phyloP scores from a whole-genome alignment of 2,113 vertebrate species.

The Corythoichthys haematopterus region DNA sequence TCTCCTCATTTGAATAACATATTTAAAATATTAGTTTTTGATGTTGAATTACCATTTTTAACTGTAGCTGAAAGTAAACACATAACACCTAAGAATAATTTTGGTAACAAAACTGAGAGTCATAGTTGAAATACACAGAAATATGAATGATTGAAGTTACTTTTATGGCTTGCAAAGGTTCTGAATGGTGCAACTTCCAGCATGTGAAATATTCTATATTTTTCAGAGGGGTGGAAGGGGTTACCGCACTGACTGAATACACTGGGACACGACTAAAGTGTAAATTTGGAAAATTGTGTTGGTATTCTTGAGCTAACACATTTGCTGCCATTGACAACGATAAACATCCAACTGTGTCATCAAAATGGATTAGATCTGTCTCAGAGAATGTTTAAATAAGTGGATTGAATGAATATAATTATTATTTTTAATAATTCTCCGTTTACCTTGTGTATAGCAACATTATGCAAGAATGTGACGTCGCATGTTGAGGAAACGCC shows the following conservation, averaged over 20 bases:
- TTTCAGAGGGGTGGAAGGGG: not conserved
- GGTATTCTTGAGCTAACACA: too few species aligned
- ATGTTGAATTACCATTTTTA: too few species aligned
- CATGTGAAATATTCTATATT: not conserved
- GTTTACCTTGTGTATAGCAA: not conserved
- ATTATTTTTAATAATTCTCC: not conserved
- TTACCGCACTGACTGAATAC: too few species aligned
- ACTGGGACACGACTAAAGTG: not conserved
- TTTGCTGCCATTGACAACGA: too few species aligned
- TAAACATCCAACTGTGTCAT: too few species aligned
- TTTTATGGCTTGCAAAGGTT: not conserved
- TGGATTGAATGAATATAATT: too few species aligned
- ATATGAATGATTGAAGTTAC: not conserved
- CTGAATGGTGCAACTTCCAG: not conserved
- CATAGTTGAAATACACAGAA: not conserved
- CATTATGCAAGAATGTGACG: constrained; percentile 45
- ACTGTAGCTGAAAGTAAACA: too few species aligned
- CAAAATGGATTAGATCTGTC: too few species aligned
- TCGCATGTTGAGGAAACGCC: constrained; percentile 9
- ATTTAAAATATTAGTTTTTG: too few species aligned
- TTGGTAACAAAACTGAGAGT: not conserved
- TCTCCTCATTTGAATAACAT: too few species aligned
- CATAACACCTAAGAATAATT: not conserved
- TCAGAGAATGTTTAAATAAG: too few species aligned
- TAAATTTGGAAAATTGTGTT: not conserved